Evolutionary conservation across 2,888 invertebrate genomes (phyloP), one percentile per base, ranked within the genome.

Genomic region (Mesoligia furuncula): DNA sequence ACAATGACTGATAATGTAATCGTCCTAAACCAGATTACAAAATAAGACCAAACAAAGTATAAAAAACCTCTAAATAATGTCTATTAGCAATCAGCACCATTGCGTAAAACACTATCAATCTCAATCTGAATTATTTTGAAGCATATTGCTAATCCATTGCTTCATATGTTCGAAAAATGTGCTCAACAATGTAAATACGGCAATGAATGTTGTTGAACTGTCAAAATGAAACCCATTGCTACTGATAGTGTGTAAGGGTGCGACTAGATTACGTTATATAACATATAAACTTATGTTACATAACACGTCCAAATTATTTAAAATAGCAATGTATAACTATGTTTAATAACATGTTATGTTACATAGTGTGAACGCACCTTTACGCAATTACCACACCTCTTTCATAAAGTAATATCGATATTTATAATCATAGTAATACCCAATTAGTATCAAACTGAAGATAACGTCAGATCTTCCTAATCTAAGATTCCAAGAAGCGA

Each of bases 401-500:
- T 45, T n/a, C 6, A 57, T n/a, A 9, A 3, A 8, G 24, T 36
- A 57, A 42, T 31, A 72, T 51, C 36, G 13, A 65, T 51, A 65
- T 13, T 31, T 24, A 0, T 59, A 42, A 80, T 78, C 39, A 5
- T 15, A n/a, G 45, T 48, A 64, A 42, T 57, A 57, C n/a, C 57
- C 15, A 57, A 59, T 27, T 61, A 42, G n/a, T 59, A 59, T 39
- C 51, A 45, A 31, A 51, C 11, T 24, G 13, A n/a, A 15, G 69
- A 77, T 54, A 76, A 59, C 45, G 24, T 15, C 20, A 11, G 8
- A 64, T 68, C 11, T 39, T 4, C 15, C 0, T 59, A 27, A 75
- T 64, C 27, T 9, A 20, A 67, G 31, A 39, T 27, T 17, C 17
- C 13, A 15, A 61, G 54, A 57, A 48, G 31, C 27, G 74, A 81